Percentiles rank a stretch among this genome's conserved stretches.
phyloP scores from a whole-genome alignment of 2,797 vertebrate species.

The Numenius phaeopus region DNA sequence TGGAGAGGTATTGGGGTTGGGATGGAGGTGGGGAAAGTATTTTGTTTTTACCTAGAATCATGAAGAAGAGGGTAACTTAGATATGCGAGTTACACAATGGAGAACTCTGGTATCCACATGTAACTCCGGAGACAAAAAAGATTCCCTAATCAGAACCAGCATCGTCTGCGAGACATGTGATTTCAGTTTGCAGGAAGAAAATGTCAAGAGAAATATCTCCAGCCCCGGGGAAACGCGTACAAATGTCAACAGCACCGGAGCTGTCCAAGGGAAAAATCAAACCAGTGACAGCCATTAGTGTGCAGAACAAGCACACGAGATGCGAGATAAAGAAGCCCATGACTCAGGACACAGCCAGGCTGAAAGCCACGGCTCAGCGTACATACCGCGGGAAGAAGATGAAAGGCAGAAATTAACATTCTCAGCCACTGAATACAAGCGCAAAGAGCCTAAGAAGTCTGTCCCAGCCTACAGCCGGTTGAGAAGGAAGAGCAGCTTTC shows the following conservation, averaged over 20 bases:
- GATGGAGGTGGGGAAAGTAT: background rate
- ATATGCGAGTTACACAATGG: background rate
- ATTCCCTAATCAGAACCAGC: slow-evolving; percentile 48
- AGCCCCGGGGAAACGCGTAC: background rate
- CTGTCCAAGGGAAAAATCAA: slow-evolving; percentile 48
- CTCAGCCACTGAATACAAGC: slow-evolving; percentile 44
- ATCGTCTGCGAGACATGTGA: slow-evolving; percentile 13
- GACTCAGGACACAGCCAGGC: slow-evolving; percentile 41
- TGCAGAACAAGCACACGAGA: background rate
- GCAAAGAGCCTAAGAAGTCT: background rate
- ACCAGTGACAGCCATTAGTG: slow-evolving; percentile 7
- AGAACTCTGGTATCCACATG: slow-evolving; percentile 41
- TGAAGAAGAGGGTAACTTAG: background rate
- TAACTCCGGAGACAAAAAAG: background rate
- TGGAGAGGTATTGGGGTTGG: background rate
- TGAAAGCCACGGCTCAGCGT: background rate
- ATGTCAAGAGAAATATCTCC: slow-evolving; percentile 4
- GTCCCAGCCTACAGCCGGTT: background rate
- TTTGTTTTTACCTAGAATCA: background rate
- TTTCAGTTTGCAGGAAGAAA: slow-evolving; percentile 41
- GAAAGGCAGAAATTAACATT: slow-evolving; percentile 47
- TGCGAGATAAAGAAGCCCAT: slow-evolving; percentile 25
- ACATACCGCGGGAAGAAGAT: slow-evolving; percentile 10
- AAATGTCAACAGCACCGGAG: slow-evolving; percentile 21
- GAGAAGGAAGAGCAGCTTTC: background rate